Evolutionary conservation across 2,888 invertebrate genomes (phyloP), one percentile per base, ranked within the genome.

Genomic region (Resseliella maxima): DNA sequence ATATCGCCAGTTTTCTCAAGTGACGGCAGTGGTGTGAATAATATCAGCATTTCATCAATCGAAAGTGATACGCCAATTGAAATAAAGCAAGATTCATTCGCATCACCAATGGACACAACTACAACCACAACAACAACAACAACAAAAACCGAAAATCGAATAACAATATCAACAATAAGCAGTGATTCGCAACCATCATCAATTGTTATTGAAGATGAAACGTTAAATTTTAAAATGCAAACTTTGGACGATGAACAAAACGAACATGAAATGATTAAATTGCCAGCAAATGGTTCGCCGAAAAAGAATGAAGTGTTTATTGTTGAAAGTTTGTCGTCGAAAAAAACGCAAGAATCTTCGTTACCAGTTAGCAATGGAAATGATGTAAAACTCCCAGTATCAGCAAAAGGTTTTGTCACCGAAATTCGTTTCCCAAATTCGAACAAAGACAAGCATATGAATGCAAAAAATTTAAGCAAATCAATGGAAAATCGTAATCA

Each of bases 111-210:
- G 15, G 31, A 59, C 24, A 38, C 86, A 12, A 85, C 83, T 6
- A 85, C 85, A 15, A 85, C 86, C 6, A 59, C 72, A 24, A 21
- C 85, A 35, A 38, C 86, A 12, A 85, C 83, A 8, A 85, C 85
- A 15, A 85, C 86, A 18, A 59, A 59, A 24, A 21, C 85, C 24
- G 87, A 88, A 86, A 88, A 87, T 86, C 85, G 87, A 45, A 92
- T 92, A 41, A 92, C 92, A 5, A 92, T 92, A 59, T 87, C 86
- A 88, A 91, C 91, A 87, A n/a, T n/a, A n/a, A 41, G 41, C 91
- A 92, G 86, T 92, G 92, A 88, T 24, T 89, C 88, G 87, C 90
- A 90, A 86, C 90, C 91, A 5, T 87, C 90, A 54, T 88, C 88
- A 12, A 88, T 88, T 31, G 88, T 88, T 35, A 88, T 89, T 35